Base-by-base conservation (phyloP, 1,140 invertebrate genomes). In the Tetramorium simillimum region DNA sequence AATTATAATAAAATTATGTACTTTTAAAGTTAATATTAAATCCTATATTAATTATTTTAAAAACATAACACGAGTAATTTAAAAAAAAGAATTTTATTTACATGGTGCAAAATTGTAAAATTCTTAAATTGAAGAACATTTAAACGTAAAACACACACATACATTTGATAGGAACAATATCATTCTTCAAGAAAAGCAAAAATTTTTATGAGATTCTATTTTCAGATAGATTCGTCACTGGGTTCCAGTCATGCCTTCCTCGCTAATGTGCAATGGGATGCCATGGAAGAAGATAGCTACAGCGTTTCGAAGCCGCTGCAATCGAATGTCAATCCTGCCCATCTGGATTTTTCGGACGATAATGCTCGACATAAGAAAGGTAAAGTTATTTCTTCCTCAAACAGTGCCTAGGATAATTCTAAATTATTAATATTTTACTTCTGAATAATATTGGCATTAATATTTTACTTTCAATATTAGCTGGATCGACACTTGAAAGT, bases 151-250 rank as follows among this genome's bases (percentile, higher is more conserved):
- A 33, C 33, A 33, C 33, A 33, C 33, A 33, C 0, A 33, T 4
- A 33, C 33, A 33, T 33, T 33, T 33, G 33, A 33, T 49, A 21
- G 70, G 16, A 3, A 60, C 7, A 33, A 5, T 37, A 75, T 49
- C 14, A 67, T 88, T 14, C 5, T 5, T 65, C 58, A 28, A 77
- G 73, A n/a, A 46, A 75, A 82, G 24, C 51, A 82, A 73, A 33
- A 72, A 56, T 81, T 90, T 76, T 85, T 33, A 88, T 81, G 75
- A 86, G 86, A 88, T 81, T 89, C 28, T 73, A 63, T 85, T 91
- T 93, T 87, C 86, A 95, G 93, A 92, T 94, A 86, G 93, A 95
- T 85, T 89, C 88, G 51, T 86, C 86, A 89, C 86, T 92, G 43
- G 88, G 88, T 70, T 88, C 69, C 62, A 80, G 33, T 60, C 24